A percentile compares a stretch with the other conserved stretches of the same genome.
Conservation (phyloP, 2,888 invertebrate genomes). For the Pocota personata region DNA sequence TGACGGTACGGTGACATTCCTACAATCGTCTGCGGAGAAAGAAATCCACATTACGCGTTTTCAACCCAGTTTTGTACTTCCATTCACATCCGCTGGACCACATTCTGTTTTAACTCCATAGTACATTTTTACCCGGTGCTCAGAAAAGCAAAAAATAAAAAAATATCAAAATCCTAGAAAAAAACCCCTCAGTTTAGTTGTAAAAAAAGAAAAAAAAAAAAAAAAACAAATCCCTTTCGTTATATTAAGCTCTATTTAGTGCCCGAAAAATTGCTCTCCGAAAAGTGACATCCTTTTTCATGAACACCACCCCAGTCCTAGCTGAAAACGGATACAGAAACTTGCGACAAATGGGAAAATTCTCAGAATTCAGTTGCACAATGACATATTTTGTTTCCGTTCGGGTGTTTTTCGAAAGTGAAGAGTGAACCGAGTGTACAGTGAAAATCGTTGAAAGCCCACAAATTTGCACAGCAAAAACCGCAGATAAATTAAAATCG, state of each 20-base stretch:
- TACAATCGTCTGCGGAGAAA: conserved; percentile 58
- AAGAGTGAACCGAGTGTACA: conserved; percentile 30
- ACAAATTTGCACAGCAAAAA: conserved; percentile 33
- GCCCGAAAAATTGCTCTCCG: conserved; percentile 11
- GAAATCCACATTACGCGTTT: conserved; percentile 66
- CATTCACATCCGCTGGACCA: conserved; percentile 61
- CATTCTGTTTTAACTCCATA: conserved; percentile 44
- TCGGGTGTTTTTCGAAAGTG: conserved; percentile 41
- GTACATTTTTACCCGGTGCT: conserved; percentile 27
- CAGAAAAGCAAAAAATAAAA: conserved; percentile 22
- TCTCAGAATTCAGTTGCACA: conserved; percentile 49
- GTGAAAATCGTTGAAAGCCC: conserved; percentile 24
- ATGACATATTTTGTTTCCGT: conserved; percentile 58
- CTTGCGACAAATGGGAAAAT: conserved; percentile 51
- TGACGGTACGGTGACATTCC: conserved; percentile 60
- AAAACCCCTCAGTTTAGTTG: background rate
- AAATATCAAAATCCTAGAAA: background rate
- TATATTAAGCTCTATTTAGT: background rate
- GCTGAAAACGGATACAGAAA: conserved; percentile 71
- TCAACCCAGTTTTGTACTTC: conserved; percentile 68
- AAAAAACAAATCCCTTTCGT: background rate
- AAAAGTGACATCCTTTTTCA: conserved; percentile 56
- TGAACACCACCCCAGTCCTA: conserved; percentile 55
- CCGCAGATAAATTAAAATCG: conserved; percentile 38
- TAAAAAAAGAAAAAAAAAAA: background rate